Conservation (phyloP, 2,888 invertebrate genomes). For the Spodoptera picta region DNA sequence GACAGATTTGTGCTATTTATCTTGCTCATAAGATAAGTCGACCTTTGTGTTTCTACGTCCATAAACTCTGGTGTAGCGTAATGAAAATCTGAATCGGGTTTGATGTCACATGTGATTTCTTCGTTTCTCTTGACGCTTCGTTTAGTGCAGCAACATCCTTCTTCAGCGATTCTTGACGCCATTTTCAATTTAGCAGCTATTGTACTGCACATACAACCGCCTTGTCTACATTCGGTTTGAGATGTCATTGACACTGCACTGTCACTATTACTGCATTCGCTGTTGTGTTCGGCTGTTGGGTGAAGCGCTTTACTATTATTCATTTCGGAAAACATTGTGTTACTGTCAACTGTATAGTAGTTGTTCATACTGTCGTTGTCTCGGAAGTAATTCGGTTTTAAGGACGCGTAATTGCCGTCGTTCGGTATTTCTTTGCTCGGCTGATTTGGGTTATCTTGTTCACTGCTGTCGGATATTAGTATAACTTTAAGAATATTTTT, state of each 20-base stretch:
- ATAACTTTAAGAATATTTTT: constrained; percentile 69
- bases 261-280: constrained; percentile 50
- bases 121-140: constrained; percentile 53
- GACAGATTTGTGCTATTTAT: constrained; percentile 54
- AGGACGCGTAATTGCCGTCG: constrained; percentile 65
- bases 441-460: constrained; percentile 58
- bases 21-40: constrained; percentile 50
- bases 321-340: constrained; percentile 42
- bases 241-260: constrained; percentile 37
- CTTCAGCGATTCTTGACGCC: constrained; percentile 47
- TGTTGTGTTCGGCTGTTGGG: constrained; percentile 60
- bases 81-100: constrained; percentile 59
- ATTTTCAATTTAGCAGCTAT: constrained; percentile 68
- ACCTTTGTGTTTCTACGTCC: constrained; percentile 70
- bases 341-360: constrained; percentile 63
- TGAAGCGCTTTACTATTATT: constrained; percentile 42
- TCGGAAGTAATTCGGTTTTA: constrained; percentile 65
- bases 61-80: constrained; percentile 55
- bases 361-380: constrained; percentile 71
- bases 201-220: constrained; percentile 69
- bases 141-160: constrained; percentile 61
- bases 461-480: constrained; percentile 72
- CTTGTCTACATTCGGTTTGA: constrained; percentile 28
- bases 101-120: constrained; percentile 67
- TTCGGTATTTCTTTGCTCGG: constrained; percentile 61